Percentiles rank a stretch among this genome's conserved stretches.
Evolutionary conservation across 2,888 invertebrate species (phyloP).

Genomic region (Octonoba sinensis): DNA sequence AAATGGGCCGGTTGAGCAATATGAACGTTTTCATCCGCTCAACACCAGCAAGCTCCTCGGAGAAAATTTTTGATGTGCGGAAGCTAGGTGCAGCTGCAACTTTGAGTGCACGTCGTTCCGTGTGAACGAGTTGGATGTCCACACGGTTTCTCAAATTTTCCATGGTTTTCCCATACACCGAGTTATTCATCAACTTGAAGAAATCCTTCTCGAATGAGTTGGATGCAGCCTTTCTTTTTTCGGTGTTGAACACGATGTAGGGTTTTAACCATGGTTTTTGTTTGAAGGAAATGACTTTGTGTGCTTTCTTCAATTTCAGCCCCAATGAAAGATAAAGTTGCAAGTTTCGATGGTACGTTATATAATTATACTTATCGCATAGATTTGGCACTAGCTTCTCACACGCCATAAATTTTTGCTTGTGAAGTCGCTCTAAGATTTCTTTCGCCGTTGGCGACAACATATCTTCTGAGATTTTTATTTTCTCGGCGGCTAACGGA

Average conservation of each 20-base stretch:
- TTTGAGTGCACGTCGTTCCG: constrained; percentile 33
- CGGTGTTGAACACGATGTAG: constrained; percentile 69
- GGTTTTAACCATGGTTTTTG: constrained; percentile 69
- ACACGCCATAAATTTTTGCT: not conserved
- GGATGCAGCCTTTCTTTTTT: constrained; percentile 67
- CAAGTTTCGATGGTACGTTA: constrained; percentile 66
- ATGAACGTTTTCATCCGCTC: too few species aligned
- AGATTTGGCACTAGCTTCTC: constrained; percentile 66
- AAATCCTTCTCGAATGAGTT: constrained; percentile 70
- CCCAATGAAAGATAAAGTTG: constrained; percentile 45
- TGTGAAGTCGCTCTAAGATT: not conserved
- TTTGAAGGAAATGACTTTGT: constrained; percentile 66
- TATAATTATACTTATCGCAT: constrained; percentile 66
- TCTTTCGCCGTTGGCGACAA: not conserved
- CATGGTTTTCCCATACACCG: too few species aligned
- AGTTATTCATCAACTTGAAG: constrained; percentile 71
- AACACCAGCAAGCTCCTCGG: too few species aligned
- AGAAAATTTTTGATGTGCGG: too few species aligned
- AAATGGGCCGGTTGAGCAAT: too few species aligned
- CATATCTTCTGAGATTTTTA: not conserved
- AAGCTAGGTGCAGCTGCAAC: constrained; percentile 51
- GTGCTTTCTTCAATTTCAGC: constrained; percentile 66
- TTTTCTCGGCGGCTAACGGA: constrained; percentile 47
- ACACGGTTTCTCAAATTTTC: constrained; percentile 70
- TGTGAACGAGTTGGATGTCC: constrained; percentile 68